Evolutionary conservation across 1,140 invertebrate genomes (phyloP).

Genomic region (Tetramorium alpestre): DNA sequence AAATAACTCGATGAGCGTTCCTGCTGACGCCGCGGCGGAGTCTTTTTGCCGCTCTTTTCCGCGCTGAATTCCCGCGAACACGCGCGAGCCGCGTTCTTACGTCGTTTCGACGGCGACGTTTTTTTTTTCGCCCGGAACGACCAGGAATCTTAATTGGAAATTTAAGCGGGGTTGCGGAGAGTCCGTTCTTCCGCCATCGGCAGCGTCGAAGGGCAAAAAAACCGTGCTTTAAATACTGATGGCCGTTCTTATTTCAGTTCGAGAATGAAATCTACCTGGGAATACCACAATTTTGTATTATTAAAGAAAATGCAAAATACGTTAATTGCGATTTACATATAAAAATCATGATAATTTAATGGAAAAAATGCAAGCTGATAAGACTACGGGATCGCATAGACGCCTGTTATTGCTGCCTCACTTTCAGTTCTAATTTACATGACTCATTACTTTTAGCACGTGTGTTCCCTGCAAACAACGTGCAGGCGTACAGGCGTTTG

Average conservation of each 20-base stretch:
- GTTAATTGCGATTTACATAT: neutral
- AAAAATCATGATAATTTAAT: neutral
- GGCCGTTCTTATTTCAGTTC: constrained; percentile 15
- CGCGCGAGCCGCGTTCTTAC: constrained; percentile 39
- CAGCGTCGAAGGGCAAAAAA: constrained; percentile 26
- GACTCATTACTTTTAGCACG: neutral
- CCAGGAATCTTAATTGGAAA: constrained; percentile 57
- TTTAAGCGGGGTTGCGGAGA: constrained; percentile 40
- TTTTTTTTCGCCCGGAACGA: constrained; percentile 24
- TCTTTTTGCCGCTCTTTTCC: constrained; percentile 18
- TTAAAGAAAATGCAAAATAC: neutral
- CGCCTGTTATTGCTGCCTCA: neutral
- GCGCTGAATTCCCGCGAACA: constrained; percentile 45
- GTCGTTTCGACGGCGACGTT: constrained; percentile 1
- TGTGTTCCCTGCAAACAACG: constrained; percentile 8
- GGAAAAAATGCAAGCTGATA: neutral
- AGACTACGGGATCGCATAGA: neutral
- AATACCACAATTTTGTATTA: neutral
- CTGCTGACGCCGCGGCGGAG: neutral
- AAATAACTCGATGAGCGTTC: constrained; percentile 46
- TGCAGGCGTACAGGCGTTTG: neutral
- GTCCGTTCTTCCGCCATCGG: constrained; percentile 23
- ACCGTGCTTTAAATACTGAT: constrained; percentile 31
- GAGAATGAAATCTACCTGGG: constrained; percentile 7
- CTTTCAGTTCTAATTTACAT: constrained; percentile 1